Evolutionary conservation across 2,797 vertebrate species (phyloP), one percentile per base, ranked within the genome.

Genomic region (Micrastur ruficollis): DNA sequence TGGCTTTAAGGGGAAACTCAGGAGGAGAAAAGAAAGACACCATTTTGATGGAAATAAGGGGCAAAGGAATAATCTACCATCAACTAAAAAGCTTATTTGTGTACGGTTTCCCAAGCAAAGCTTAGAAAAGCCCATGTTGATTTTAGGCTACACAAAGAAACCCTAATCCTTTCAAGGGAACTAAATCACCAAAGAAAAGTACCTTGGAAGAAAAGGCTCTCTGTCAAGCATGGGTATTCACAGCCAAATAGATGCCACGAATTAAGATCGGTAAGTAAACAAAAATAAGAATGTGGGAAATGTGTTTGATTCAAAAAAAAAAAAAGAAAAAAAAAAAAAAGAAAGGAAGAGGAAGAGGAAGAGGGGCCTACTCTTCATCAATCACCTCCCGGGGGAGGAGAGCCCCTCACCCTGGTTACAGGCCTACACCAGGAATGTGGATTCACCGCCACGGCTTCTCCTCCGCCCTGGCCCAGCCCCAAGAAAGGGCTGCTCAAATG

Each of bases 1-100:
- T 97, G 98, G 98, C 98, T 98, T 98, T 98, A 98, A 98, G 98
- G 98, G 98, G 97, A 97, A 97, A 97, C 93, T 90, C 96, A 56
- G 97, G 97, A 97, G 97, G 96, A 98, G 97, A 98, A 98, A 98
- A 98, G 97, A 98, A 98, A 98, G 98, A 97, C 56, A 86, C 98
- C 98, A 99, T 99, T 99, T 98, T 99, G 98, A 99, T 99, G 99
- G 98, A 99, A 99, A 99, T 98, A 96, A 98, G 98, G 98, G 98
- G 98, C 98, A 98, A 98, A 98, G 98, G 98, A 98, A 98, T 98
- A 98, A 98, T 98, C 98, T 98, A 98, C 98, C 98, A 98, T 98
- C 98, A 97, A 97, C 98, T 97, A 97, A 98, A 98, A 98, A 98
- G 98, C 98, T 98, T 98, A 99, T 99, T 99, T 99, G 98, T 99